phyloP scores from a whole-genome alignment of 2,113 vertebrate species.

The Mystacornis crossleyi region DNA sequence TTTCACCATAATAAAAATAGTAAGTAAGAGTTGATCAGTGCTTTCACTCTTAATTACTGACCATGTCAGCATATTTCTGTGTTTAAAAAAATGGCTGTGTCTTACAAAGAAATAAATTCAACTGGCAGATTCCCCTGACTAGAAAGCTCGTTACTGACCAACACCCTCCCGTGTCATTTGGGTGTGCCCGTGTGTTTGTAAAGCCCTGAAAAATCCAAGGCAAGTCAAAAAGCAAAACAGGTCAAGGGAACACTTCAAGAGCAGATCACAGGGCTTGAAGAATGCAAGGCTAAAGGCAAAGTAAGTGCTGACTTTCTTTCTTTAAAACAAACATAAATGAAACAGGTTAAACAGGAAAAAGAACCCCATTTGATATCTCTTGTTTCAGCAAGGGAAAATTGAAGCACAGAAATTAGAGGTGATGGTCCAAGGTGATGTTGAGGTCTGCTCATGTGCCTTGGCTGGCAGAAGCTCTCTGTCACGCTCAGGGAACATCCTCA shows the following conservation, averaged over 20 bases:
- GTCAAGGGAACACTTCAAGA: background rate
- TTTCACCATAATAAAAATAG: background rate
- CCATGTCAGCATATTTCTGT: background rate
- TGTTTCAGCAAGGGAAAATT: background rate
- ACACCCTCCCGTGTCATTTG: conserved; percentile 41
- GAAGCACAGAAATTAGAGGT: background rate
- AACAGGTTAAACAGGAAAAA: background rate
- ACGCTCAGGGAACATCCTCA: accelerated
- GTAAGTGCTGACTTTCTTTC: background rate
- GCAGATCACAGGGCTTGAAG: background rate
- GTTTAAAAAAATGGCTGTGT: background rate
- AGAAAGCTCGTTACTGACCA: conserved; percentile 3
- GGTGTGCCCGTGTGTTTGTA: background rate
- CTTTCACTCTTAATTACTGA: background rate
- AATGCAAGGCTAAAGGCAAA: background rate
- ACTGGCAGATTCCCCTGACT: background rate
- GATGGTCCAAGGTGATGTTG: background rate
- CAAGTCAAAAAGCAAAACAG: background rate
- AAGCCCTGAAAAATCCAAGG: conserved; percentile 1
- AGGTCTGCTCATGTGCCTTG: accelerated
- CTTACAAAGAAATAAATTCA: background rate
- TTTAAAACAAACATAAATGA: background rate
- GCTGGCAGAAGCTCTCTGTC: background rate
- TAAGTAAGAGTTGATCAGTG: background rate
- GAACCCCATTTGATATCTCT: background rate